Evolutionary conservation across 2,888 invertebrate species (phyloP).

Genomic region (Chaetoderma sp.): DNA sequence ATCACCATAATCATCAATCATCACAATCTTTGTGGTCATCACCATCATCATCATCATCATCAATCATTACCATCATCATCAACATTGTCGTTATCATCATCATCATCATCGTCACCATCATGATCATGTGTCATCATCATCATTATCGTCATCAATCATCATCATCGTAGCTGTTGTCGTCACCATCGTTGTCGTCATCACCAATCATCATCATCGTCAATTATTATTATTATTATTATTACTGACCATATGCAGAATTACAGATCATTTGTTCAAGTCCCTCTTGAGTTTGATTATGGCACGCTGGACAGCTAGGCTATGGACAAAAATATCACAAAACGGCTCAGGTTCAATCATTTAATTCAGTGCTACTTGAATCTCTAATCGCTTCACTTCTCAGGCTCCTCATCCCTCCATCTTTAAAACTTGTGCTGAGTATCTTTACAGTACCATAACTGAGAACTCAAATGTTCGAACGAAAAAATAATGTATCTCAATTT

Average conservation of each 20-base stretch:
- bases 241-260: conserved; percentile 41
- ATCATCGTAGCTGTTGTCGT: background rate
- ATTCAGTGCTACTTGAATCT: conserved; percentile 1
- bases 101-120: conserved; percentile 12
- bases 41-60: conserved; percentile 1
- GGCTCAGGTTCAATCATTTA: background rate
- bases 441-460: too few relatives aligned
- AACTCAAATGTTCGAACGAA: too few relatives aligned
- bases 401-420: conserved; percentile 32
- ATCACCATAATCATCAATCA: conserved; percentile 18
- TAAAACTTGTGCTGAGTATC: too few relatives aligned
- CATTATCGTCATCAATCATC: conserved; percentile 5
- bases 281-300: conserved; percentile 19
- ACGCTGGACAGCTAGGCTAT: conserved; percentile 28
- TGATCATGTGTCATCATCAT: too few relatives aligned
- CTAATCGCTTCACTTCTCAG: conserved; percentile 20
- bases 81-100: conserved; percentile 8
- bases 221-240: background rate
- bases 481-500: too few relatives aligned
- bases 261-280: conserved; percentile 39
- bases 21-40: too few relatives aligned
- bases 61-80: too few relatives aligned
- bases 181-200: too few relatives aligned
- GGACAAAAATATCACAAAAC: background rate
- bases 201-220: too few relatives aligned